Percentiles rank a stretch among this genome's conserved stretches.
Evolutionary conservation across 1,140 invertebrate genomes (phyloP).

Genomic region (Proctacanthus coquilletti): DNA sequence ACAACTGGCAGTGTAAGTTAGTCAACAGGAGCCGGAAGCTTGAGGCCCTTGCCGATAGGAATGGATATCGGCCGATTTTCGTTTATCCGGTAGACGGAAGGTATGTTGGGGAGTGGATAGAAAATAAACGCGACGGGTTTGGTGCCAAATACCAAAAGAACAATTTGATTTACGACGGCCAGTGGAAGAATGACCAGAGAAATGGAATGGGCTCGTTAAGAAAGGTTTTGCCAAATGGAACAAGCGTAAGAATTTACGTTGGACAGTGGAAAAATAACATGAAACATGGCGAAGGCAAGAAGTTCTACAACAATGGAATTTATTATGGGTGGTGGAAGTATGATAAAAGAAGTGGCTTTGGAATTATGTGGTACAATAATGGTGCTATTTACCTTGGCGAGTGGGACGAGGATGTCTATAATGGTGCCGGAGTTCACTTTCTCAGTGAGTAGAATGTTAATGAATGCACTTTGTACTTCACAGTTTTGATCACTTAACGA

Average conservation of each 20-base stretch:
- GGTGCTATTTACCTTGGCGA: conserved; percentile 35
- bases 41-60: too few species aligned
- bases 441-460: conserved; percentile 18
- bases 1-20: too few species aligned
- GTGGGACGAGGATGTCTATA: conserved; percentile 26
- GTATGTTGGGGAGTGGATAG: too few species aligned
- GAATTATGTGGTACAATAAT: conserved; percentile 36
- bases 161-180: conserved; percentile 35
- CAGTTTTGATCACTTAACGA: too few species aligned
- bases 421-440: conserved; percentile 31
- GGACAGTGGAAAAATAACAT: conserved; percentile 35
- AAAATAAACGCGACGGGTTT: too few species aligned
- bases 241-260: conserved; percentile 23
- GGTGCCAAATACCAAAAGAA: too few species aligned
- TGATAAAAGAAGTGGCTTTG: conserved; percentile 41
- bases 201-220: conserved; percentile 30
- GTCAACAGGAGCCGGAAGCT: too few species aligned
- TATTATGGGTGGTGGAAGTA: conserved; percentile 31
- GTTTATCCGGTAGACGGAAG: too few species aligned
- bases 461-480: too few species aligned
- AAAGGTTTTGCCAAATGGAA: conserved; percentile 11
- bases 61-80: too few species aligned
- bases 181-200: conserved; percentile 34
- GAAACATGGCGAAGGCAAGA: conserved; percentile 31
- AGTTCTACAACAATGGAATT: conserved; percentile 20